Percentiles rank a stretch among this genome's conserved stretches.
These are phyloP conservation scores for Apus apus DNA, from an alignment of 2,113 vertebrate genomes.

Conservation along the genomic window DNA sequence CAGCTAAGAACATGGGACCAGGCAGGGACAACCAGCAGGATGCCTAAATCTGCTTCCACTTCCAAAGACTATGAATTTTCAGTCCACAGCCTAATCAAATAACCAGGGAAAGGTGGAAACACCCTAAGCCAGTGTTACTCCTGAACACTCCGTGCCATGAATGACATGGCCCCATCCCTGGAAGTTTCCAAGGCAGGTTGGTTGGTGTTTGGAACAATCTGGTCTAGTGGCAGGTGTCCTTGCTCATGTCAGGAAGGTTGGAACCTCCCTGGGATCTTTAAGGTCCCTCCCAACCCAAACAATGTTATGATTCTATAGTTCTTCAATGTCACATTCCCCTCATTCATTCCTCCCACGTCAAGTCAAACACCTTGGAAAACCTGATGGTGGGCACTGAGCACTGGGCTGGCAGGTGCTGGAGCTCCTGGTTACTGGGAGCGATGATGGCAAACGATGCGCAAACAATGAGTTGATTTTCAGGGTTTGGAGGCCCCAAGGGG, in stretches of 20 bases:
- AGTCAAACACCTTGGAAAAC: not conserved
- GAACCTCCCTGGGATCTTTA: too few species aligned
- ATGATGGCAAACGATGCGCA: not conserved
- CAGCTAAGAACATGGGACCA: not conserved
- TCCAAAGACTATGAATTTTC: accelerated
- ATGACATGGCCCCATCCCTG: too few species aligned
- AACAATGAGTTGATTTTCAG: constrained; percentile 7
- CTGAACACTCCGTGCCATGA: not conserved
- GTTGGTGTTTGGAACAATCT: too few species aligned
- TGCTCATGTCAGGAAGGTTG: too few species aligned
- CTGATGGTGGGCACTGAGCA: not conserved
- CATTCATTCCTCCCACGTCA: not conserved
- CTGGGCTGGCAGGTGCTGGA: not conserved
- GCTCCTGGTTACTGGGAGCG: not conserved
- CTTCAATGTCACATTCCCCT: accelerated
- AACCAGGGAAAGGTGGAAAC: not conserved
- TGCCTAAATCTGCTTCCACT: not conserved
- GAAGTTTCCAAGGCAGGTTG: too few species aligned
- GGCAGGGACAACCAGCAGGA: not conserved
- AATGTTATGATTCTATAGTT: too few species aligned
- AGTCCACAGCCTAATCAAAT: not conserved
- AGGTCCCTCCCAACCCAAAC: too few species aligned
- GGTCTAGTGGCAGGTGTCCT: too few species aligned
- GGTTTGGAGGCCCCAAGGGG: not conserved
- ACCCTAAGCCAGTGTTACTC: too few species aligned